Percentiles rank a stretch among this genome's conserved stretches.
phyloP scores from a whole-genome alignment of 2,888 invertebrate species.

The Pinctada fucata region DNA sequence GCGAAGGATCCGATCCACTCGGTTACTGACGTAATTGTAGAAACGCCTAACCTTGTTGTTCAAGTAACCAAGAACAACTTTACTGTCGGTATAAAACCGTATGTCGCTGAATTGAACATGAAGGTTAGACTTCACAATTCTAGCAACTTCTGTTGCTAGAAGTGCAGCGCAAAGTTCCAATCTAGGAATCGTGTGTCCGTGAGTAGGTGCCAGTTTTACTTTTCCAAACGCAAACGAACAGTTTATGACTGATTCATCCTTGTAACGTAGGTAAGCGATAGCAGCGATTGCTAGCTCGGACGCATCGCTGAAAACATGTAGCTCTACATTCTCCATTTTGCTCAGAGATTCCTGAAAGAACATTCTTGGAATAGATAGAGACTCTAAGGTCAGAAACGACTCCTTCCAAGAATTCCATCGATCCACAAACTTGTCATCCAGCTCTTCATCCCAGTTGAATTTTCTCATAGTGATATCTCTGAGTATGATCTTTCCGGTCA shows the following conservation, averaged over 20 bases:
- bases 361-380: neutral
- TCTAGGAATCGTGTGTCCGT: slow-evolving; percentile 43
- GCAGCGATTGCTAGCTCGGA: slow-evolving; percentile 51
- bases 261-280: slow-evolving; percentile 41
- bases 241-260: slow-evolving; percentile 1
- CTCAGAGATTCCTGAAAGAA: slow-evolving; percentile 27
- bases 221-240: slow-evolving; percentile 45
- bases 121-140: slow-evolving; percentile 23
- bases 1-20: slow-evolving; percentile 31
- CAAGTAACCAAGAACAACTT: slow-evolving; percentile 43
- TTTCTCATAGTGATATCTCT: too few species aligned
- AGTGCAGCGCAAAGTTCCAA: slow-evolving; percentile 47
- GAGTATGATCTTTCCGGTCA: too few species aligned
- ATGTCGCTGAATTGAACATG: slow-evolving; percentile 10
- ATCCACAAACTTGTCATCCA: too few species aligned
- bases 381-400: too few species aligned
- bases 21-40: slow-evolving; percentile 43
- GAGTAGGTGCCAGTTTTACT: slow-evolving; percentile 40
- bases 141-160: slow-evolving; percentile 25
- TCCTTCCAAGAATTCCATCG: too few species aligned
- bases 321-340: neutral
- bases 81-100: slow-evolving; percentile 41
- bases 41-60: slow-evolving; percentile 37
- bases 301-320: slow-evolving; percentile 50
- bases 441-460: too few species aligned